Evolutionary conservation across 2,888 invertebrate genomes (phyloP).

Genomic region (Furcula furcula): DNA sequence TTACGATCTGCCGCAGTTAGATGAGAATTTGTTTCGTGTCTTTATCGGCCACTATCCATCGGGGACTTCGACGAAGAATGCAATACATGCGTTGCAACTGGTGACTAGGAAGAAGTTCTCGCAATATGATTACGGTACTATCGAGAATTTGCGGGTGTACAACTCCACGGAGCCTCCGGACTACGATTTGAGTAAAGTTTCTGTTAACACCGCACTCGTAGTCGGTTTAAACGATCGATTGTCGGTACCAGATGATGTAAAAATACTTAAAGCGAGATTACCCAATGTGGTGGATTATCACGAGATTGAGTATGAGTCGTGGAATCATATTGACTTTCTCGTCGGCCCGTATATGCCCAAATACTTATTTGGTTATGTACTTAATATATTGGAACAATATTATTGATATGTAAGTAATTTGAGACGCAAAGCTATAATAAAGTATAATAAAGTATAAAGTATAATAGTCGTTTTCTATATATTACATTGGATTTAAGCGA

Average conservation of each 20-base stretch:
- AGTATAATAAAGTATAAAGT: no score
- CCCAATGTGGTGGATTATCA: conserved; percentile 32
- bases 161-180: conserved; percentile 19
- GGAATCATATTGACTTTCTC: conserved; percentile 36
- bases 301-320: conserved; percentile 12
- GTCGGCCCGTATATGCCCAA: conserved; percentile 27
- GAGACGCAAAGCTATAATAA: no score
- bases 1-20: conserved; percentile 16
- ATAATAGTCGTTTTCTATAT: no score
- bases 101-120: conserved; percentile 10
- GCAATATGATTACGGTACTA: conserved; percentile 26
- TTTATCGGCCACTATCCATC: conserved; percentile 25
- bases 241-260: conserved; percentile 24
- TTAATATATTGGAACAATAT: conserved; percentile 15
- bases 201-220: conserved; percentile 21
- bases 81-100: conserved; percentile 18
- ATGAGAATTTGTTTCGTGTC: conserved; percentile 15
- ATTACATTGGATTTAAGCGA: no score
- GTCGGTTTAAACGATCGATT: conserved; percentile 30
- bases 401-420: no score
- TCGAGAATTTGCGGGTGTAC: conserved; percentile 20
- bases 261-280: conserved; percentile 12
- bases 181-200: conserved; percentile 17
- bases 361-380: conserved; percentile 29
- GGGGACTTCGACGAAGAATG: conserved; percentile 18